Percentiles rank a stretch among this genome's conserved stretches.
Conservation (phyloP, 2,113 vertebrate species). For the Lamprologus speciosus region DNA sequence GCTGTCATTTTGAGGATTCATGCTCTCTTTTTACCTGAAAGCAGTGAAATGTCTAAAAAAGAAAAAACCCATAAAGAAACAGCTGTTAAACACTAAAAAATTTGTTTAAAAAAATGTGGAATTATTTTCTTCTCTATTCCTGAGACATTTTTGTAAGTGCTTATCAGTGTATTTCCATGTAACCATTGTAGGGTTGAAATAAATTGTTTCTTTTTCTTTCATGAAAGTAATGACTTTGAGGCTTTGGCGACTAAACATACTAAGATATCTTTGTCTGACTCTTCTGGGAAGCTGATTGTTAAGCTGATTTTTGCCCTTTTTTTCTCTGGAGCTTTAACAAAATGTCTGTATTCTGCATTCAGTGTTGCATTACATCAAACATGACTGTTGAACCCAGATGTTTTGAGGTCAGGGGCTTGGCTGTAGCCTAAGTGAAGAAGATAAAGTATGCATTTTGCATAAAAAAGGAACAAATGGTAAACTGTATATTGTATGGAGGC, state of each 20-base stretch:
- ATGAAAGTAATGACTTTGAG: slow-evolving; percentile 31
- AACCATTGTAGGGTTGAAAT: slow-evolving; percentile 71
- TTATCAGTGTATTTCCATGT: slow-evolving; percentile 71
- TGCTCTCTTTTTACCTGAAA: slow-evolving; percentile 66
- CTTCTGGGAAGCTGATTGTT: slow-evolving; percentile 20
- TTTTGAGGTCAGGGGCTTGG: background rate
- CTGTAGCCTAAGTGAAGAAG: background rate
- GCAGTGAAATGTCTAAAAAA: slow-evolving; percentile 17
- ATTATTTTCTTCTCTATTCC: slow-evolving; percentile 53
- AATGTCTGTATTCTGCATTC: slow-evolving; percentile 31
- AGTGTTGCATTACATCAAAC: slow-evolving; percentile 5
- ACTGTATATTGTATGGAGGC: background rate
- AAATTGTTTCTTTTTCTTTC: slow-evolving; percentile 61
- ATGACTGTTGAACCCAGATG: slow-evolving; percentile 19
- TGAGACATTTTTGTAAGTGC: slow-evolving; percentile 71
- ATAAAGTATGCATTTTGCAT: background rate
- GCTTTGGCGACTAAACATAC: slow-evolving; percentile 29
- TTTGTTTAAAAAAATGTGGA: slow-evolving; percentile 65
- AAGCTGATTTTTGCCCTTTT: slow-evolving; percentile 11
- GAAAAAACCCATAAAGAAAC: slow-evolving; percentile 20
- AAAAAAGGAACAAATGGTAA: slow-evolving; percentile 17
- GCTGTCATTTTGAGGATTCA: slow-evolving; percentile 37
- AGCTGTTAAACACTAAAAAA: slow-evolving; percentile 45
- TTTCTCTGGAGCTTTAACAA: slow-evolving; percentile 32
- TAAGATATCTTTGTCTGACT: slow-evolving; percentile 21